phyloP scores from a whole-genome alignment of 2,797 vertebrate genomes.

The Pseudotriccus pelzelni region DNA sequence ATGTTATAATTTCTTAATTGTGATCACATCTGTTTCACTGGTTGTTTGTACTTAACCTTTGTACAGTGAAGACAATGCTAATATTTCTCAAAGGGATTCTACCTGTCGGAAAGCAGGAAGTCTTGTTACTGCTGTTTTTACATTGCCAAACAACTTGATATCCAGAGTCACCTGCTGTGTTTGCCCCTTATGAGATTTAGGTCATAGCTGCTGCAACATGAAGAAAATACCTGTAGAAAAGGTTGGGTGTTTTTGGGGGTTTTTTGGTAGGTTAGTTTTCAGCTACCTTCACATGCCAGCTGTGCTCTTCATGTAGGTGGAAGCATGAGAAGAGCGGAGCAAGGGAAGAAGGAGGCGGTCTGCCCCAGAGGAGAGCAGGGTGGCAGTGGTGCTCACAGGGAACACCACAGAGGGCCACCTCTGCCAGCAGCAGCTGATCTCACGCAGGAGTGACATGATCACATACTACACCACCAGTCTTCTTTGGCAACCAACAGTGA shows the following conservation, averaged over 20 bases:
- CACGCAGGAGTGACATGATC: not conserved
- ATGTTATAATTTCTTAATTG: not conserved
- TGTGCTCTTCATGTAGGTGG: too few relatives aligned
- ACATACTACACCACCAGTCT: rapidly evolving
- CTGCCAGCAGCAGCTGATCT: not conserved
- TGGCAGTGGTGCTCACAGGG: not conserved
- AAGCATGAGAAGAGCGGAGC: too few relatives aligned
- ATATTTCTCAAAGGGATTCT: not conserved
- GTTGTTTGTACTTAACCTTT: not conserved
- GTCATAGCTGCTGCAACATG: not conserved
- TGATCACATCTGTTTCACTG: not conserved
- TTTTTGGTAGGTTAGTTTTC: not conserved
- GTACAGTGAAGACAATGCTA: not conserved
- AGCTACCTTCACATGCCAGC: too few relatives aligned
- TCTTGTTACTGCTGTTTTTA: not conserved
- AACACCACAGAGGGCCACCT: not conserved
- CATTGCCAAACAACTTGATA: not conserved
- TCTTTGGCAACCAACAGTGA: not conserved
- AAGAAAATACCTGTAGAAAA: not conserved
- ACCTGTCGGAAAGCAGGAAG: not conserved
- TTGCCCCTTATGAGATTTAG: not conserved
- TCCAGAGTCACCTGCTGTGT: not conserved
- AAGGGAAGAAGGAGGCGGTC: not conserved
- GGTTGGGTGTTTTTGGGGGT: not conserved
- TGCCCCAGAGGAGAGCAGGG: not conserved